A percentile compares a stretch with the other conserved stretches of the same genome.
Evolutionary conservation across 2,888 invertebrate species (phyloP).

Genomic region (Brachypterus glaber): DNA sequence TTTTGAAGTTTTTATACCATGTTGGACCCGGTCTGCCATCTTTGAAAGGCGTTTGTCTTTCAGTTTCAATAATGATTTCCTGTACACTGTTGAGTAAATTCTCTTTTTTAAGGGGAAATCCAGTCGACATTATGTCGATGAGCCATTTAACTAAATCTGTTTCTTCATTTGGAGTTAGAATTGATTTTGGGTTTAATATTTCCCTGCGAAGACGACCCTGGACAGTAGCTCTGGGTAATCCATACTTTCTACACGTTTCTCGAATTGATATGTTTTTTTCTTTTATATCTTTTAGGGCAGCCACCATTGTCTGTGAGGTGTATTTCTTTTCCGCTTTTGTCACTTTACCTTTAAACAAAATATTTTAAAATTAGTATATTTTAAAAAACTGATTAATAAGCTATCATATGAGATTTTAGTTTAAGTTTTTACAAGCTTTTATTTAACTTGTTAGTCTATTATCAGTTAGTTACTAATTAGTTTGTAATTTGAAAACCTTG

Average conservation of each 20-base stretch:
- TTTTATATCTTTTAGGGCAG: too few relatives aligned
- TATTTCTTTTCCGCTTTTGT: too few relatives aligned
- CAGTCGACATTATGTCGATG: conserved; percentile 24
- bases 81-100: conserved; percentile 25
- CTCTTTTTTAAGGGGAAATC: conserved; percentile 26
- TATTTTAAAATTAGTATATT: too few relatives aligned
- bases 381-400: too few relatives aligned
- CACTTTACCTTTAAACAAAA: too few relatives aligned
- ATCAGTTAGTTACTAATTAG: too few relatives aligned
- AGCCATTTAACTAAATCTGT: conserved; percentile 22
- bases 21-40: conserved; percentile 15
- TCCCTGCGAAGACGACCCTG: conserved; percentile 16
- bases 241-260: conserved; percentile 8
- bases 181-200: conserved; percentile 13
- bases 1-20: conserved; percentile 13
- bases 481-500: too few relatives aligned
- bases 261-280: too few relatives aligned
- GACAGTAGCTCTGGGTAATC: conserved; percentile 11
- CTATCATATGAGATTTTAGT: too few relatives aligned
- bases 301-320: too few relatives aligned
- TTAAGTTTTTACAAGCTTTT: too few relatives aligned
- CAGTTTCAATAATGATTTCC: conserved; percentile 17
- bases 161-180: neutral
- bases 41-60: conserved; percentile 14
- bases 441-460: too few relatives aligned